Base-by-base conservation (phyloP, 2,113 vertebrate genomes). In the Dascyllus trimaculatus region DNA sequence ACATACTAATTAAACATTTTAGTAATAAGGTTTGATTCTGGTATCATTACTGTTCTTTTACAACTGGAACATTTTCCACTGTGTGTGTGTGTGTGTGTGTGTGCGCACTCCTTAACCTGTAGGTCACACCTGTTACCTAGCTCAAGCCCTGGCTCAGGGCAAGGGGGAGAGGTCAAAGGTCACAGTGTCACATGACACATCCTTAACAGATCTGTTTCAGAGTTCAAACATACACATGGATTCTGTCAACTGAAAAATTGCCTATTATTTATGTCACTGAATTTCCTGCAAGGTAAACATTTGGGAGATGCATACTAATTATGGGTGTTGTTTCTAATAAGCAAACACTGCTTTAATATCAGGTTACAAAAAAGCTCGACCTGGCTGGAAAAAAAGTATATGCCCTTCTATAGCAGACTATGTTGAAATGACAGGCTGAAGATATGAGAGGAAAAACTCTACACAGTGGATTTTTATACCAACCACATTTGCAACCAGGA, bases 81-180 rank as follows among this genome's bases (percentile, higher is more conserved):
- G 38, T 26, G 57, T 53, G 26, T 21, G 57, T 21, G 52, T 15
- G 61, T 46, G 71, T 29, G 62, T 60, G 68, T 22, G 32, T 45
- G 43, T 22, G 14, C 45, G 2, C 9, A 35, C 75, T 71, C 59
- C 54, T 67, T 80, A 71, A 86, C 85, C 88, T 62, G 58, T 6
- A 57, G 82, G 85, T 92, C 90, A 89, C 93, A 94, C 92, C 93
- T 93, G 94, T 91, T 94, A 85, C 80, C 79, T 46, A 46, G 57
- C 82, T 88, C 61, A 56, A 80, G 56, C 65, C 73, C 71, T 51
- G 40, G 52, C 60, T 69, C 13, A 52, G 58, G 70, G 54, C 59
- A 75, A 67, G 29, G 24, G 61, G 82, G 22, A 77, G 74, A 80
- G 75, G 80, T 90, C 82, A 87, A 49, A 71, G 84, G 71, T 69